Base-by-base conservation (phyloP, 2,888 invertebrate species). In the Antheraea yamamai region DNA sequence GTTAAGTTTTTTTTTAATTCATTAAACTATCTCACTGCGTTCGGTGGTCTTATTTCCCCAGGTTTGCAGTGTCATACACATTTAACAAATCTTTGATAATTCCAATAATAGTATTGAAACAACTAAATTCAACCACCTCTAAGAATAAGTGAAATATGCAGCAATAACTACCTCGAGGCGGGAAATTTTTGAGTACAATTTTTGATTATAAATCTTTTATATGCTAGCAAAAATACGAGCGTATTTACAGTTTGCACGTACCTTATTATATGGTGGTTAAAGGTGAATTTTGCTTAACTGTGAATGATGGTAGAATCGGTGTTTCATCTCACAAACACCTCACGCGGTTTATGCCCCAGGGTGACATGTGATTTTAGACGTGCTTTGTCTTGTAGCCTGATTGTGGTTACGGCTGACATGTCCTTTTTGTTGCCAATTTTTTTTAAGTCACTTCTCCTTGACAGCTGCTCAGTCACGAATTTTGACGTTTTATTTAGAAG, bases 281-380 rank as follows among this genome's bases (percentile, higher is more conserved):
- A 39, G 73, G 52, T 64, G 8, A 73, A 12, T 12, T 58, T 73
- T n/a, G 73, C n/a, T 39, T 64, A 73, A 39, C 7, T 26, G 4
- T 20, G 10, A 12, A 14, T 12, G n/a, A 10, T 39, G 23, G 8
- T 2, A 39, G 10, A 16, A 16, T 70, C 10, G 39, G 12, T 39
- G 20, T 70, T 70, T 39, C n/a, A 30, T 4, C 73, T 58, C 23
- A 58, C n/a, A 58, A n/a, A 58, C 73, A 61, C 74, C 78, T 75
- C 78, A 10, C 39, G 79, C 82, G 80, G 79, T 83, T 79, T 80
- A 70, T 81, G 90, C 91, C 91, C 86, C 81, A 84, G 88, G 91
- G 89, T 89, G 88, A 88, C 87, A 87, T 84, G 87, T 86, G 88
- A 88, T 85, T 89, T 88, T 88, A 89, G 88, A 89, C 85, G 88